A percentile compares a stretch with the other conserved stretches of the same genome.
Evolutionary conservation across 2,888 invertebrate genomes (phyloP).

Genomic region (Drosophila setosimentum): DNA sequence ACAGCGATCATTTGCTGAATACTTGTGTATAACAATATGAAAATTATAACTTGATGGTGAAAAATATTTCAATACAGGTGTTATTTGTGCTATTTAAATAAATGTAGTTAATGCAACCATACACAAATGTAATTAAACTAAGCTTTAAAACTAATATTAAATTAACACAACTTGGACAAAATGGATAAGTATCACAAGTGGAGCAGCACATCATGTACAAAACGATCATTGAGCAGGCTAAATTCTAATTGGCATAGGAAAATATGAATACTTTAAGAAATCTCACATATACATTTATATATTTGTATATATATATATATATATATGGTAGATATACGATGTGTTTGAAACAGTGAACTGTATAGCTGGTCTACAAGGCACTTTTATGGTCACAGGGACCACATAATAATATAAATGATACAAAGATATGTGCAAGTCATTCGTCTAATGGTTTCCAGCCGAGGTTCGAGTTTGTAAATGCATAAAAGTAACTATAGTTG

Average conservation of each 20-base stretch:
- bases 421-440: constrained; percentile 11
- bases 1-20: constrained; percentile 58
- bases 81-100: constrained; percentile 75
- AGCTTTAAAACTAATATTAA: constrained; percentile 42
- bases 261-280: constrained; percentile 30
- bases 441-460: constrained; percentile 25
- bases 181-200: constrained; percentile 25
- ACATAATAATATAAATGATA: constrained; percentile 28
- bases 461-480: constrained; percentile 24
- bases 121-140: constrained; percentile 45
- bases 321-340: constrained; percentile 46
- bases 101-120: constrained; percentile 55
- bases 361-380: constrained; percentile 49
- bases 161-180: constrained; percentile 31
- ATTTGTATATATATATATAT: constrained; percentile 41
- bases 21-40: constrained; percentile 40
- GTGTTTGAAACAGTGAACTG: constrained; percentile 43
- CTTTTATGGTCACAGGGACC: constrained; percentile 69
- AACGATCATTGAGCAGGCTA: constrained; percentile 40
- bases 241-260: constrained; percentile 57
- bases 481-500: constrained; percentile 30
- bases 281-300: constrained; percentile 21
- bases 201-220: constrained; percentile 75
- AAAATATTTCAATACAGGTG: constrained; percentile 74
- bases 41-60: constrained; percentile 69